Conservation (phyloP, 2,888 invertebrate genomes). For the Aricia artaxerxes region DNA sequence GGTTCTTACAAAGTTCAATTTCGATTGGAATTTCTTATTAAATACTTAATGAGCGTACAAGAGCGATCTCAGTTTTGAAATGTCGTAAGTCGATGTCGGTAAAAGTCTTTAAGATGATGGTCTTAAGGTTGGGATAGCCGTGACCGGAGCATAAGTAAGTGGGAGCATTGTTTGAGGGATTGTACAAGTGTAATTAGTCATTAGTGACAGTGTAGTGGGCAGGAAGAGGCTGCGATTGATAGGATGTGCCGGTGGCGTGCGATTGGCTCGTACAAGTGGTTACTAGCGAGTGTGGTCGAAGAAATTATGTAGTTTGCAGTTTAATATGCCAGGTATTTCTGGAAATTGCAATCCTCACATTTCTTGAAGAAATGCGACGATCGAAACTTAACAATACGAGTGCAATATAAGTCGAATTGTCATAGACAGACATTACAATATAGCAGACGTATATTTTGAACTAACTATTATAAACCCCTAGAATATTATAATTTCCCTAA, state of each 20-base stretch:
- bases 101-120: constrained; percentile 40
- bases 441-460: too few species aligned
- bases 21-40: constrained; percentile 46
- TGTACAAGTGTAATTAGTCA: constrained; percentile 76
- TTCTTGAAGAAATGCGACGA: background rate
- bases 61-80: constrained; percentile 52
- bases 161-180: constrained; percentile 52
- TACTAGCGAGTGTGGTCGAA: background rate
- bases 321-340: background rate
- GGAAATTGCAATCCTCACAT: background rate
- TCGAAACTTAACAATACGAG: background rate
- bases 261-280: constrained; percentile 52
- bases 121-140: constrained; percentile 49
- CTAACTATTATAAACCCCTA: too few species aligned
- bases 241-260: constrained; percentile 52
- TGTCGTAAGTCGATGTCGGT: constrained; percentile 51
- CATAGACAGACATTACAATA: too few species aligned
- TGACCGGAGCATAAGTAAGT: constrained; percentile 47
- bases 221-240: constrained; percentile 69
- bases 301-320: background rate
- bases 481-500: too few species aligned
- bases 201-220: constrained; percentile 70
- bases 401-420: too few species aligned
- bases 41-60: constrained; percentile 72
- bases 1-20: constrained; percentile 41